Evolutionary conservation across 2,113 vertebrate species (phyloP), one percentile per base, ranked within the genome.

Genomic region (Lampris incognitus): DNA sequence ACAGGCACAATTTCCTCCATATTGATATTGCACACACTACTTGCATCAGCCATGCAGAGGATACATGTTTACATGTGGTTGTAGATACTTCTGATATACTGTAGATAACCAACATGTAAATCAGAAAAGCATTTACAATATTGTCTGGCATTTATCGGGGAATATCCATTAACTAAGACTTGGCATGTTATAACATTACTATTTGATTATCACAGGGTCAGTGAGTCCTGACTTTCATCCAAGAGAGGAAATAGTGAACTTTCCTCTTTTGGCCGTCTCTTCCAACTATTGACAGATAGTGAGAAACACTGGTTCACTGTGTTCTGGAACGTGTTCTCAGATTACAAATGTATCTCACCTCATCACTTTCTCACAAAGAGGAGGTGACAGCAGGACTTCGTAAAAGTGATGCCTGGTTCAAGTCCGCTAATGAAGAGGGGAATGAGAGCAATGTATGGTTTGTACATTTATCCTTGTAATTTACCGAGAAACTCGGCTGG

Each of bases 211-310:
- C 41, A 54, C 24, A 44, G 69, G 42, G 40, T 70, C 56, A 67
- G 2, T 2, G 58, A 57, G 81, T 24, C 41, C 39, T 41, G 55
- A 64, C 57, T 69, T 54, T 50, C 9, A 37, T 42, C 50, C 59
- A 73, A 79, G 79, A 66, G 79, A 64, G 68, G 57, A 74, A 54
- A 4, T 0, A 73, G 52, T 40, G 9, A 38, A 24, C 36, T 46
- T 44, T 73, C 7, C 69, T 5, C 61, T 51, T 57, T n/a, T 58
- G 38, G 4, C 38, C 50, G 54, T 71, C 73, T 52, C 70, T 13
- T 68, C 71, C 69, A 77, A 67, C 60, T 77, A 61, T 54, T 77
- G 72, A 85, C 79, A 84, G 77, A 86, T 79, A 77, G 69, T 38
- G 59, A 79, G 71, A 78, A 80, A 76, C 2, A 41, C 78, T 69